These are phyloP conservation scores for Monochamus alternatus DNA, from an alignment of 2,888 invertebrate genomes.

Conservation along the genomic window DNA sequence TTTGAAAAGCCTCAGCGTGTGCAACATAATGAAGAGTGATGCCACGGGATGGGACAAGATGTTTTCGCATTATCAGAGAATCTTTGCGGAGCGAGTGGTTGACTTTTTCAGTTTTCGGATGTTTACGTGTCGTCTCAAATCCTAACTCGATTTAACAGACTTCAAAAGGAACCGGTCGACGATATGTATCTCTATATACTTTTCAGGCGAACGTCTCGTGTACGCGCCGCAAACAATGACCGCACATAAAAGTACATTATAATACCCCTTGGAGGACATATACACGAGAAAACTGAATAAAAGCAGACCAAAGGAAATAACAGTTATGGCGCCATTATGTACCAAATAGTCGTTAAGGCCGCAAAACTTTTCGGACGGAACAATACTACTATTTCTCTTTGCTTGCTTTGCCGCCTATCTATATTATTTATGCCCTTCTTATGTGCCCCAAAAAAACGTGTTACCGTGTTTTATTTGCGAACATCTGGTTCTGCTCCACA, in stretches of 20 bases:
- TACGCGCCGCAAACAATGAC: slow-evolving; percentile 25
- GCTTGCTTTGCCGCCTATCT: slow-evolving; percentile 7
- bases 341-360: slow-evolving; percentile 19
- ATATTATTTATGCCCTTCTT: neutral
- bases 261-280: slow-evolving; percentile 25
- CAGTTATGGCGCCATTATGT: slow-evolving; percentile 33
- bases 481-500: neutral
- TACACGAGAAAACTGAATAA: slow-evolving; percentile 31
- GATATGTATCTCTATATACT: slow-evolving; percentile 31
- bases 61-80: slow-evolving; percentile 54
- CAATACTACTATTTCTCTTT: slow-evolving; percentile 18
- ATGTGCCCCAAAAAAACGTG: neutral
- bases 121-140: slow-evolving; percentile 31
- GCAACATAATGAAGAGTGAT: slow-evolving; percentile 61
- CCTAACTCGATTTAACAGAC: slow-evolving; percentile 46
- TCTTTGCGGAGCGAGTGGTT: slow-evolving; percentile 46
- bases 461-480: neutral
- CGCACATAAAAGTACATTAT: slow-evolving; percentile 38
- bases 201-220: slow-evolving; percentile 15
- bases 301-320: slow-evolving; percentile 35
- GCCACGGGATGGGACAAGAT: slow-evolving; percentile 59
- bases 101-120: slow-evolving; percentile 47
- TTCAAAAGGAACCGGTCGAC: slow-evolving; percentile 41
- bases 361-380: slow-evolving; percentile 28
- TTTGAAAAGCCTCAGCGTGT: slow-evolving; percentile 54